A percentile compares a stretch with the other conserved stretches of the same genome.
Evolutionary conservation across 2,113 vertebrate species (phyloP).

Genomic region (Aspiorhynchus laticeps): DNA sequence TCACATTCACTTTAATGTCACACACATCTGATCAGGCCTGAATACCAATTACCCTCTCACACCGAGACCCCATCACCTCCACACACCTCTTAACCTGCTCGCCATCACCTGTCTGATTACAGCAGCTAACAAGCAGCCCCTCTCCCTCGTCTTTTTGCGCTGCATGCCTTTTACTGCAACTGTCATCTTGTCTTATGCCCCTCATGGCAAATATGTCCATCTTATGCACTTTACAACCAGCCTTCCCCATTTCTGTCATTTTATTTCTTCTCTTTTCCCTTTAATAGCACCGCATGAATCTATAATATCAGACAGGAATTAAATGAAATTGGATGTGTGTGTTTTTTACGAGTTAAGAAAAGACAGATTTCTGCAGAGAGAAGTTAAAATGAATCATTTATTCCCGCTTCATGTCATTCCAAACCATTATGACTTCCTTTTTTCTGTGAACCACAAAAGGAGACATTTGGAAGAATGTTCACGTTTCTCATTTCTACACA

Average conservation of each 20-base stretch:
- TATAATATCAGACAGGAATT: constrained; percentile 1
- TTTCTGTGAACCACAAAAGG: background rate
- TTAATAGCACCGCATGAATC: background rate
- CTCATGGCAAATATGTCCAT: background rate
- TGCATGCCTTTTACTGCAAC: background rate
- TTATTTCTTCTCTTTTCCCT: constrained; percentile 3
- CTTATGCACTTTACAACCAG: constrained; percentile 14
- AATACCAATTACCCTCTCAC: constrained; percentile 70
- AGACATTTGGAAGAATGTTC: background rate
- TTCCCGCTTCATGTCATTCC: background rate
- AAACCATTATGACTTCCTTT: background rate
- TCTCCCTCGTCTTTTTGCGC: background rate
- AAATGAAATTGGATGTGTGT: background rate
- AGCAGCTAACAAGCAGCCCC: constrained; percentile 51
- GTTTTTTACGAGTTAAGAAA: background rate
- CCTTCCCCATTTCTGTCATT: background rate
- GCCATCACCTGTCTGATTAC: constrained; percentile 45
- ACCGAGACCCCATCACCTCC: constrained; percentile 50
- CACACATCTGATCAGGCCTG: constrained; percentile 72
- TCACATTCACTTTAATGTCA: constrained; percentile 71
- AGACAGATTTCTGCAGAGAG: background rate
- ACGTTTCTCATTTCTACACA: background rate
- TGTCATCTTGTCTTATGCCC: constrained; percentile 22
- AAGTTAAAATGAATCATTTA: background rate
- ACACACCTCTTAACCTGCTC: constrained; percentile 34